Conservation (phyloP, 2,797 vertebrate species). For the Ctenochaetus hawaiiensis region DNA sequence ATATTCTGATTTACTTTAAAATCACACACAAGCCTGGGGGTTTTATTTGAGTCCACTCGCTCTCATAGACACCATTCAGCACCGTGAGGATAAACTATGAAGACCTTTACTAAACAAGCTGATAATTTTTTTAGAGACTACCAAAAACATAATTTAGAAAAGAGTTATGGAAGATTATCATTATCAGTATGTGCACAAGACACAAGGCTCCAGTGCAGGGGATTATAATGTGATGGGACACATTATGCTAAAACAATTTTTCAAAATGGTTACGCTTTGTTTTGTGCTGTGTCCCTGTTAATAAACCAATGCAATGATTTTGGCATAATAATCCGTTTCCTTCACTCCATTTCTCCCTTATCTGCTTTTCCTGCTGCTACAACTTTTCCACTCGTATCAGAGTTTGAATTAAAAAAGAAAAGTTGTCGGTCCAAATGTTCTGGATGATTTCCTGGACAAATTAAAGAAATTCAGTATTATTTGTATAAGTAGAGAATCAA, state of each 20-base stretch:
- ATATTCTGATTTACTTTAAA: conserved; percentile 21
- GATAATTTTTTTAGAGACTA: conserved; percentile 10
- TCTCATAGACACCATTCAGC: neutral
- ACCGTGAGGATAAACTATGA: conserved; percentile 3
- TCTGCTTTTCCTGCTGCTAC: neutral
- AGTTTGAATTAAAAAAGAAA: neutral
- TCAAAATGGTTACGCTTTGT: neutral
- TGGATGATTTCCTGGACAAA: too few relatives aligned
- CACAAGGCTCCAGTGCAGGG: neutral
- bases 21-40: conserved; percentile 7
- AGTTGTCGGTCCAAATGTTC: too few relatives aligned
- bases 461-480: too few relatives aligned
- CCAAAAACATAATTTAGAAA: conserved; percentile 3
- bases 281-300: neutral
- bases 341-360: neutral
- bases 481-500: too few relatives aligned
- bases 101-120: neutral
- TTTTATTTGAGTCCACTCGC: conserved; percentile 9
- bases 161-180: neutral
- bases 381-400: neutral
- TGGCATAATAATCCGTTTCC: neutral
- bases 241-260: neutral
- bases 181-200: neutral
- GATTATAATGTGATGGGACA: neutral
- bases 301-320: neutral